These are phyloP conservation scores for Caenorhabditis becei DNA, from an alignment of 2,888 invertebrate genomes.

Conservation along the genomic window DNA sequence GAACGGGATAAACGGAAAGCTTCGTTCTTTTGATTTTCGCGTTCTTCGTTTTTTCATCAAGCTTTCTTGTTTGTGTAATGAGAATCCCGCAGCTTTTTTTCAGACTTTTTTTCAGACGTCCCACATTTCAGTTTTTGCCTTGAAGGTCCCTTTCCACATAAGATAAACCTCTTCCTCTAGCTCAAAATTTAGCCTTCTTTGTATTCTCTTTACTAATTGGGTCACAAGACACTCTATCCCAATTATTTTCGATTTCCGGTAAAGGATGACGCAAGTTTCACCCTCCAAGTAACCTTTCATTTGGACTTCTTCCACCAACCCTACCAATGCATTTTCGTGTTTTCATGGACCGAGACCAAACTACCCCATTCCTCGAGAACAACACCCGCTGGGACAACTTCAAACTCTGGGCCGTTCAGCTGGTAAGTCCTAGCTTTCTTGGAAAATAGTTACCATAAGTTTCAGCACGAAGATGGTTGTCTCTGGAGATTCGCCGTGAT, in stretches of 20 bases:
- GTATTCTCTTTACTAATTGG: not conserved
- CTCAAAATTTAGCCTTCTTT: not conserved
- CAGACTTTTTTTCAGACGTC: too few species aligned
- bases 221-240: not conserved
- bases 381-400: slow-evolving; percentile 13
- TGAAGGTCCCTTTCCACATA: too few species aligned
- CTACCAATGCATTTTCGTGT: slow-evolving; percentile 28
- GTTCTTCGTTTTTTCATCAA: too few species aligned
- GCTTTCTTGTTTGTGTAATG: too few species aligned
- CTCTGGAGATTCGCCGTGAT: slow-evolving; percentile 43
- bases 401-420: slow-evolving; percentile 30
- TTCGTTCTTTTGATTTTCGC: too few species aligned
- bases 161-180: too few species aligned
- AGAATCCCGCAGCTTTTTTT: too few species aligned
- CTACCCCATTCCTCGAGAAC: slow-evolving; percentile 15
- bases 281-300: not conserved
- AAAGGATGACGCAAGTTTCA: not conserved
- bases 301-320: not conserved
- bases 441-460: too few species aligned
- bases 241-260: not conserved
- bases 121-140: too few species aligned
- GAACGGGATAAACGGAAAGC: too few species aligned
- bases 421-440: slow-evolving; percentile 17
- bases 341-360: slow-evolving; percentile 29
- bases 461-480: slow-evolving; percentile 40